Base-by-base conservation (phyloP, 1,140 invertebrate genomes). In the Nephila pilipes region DNA sequence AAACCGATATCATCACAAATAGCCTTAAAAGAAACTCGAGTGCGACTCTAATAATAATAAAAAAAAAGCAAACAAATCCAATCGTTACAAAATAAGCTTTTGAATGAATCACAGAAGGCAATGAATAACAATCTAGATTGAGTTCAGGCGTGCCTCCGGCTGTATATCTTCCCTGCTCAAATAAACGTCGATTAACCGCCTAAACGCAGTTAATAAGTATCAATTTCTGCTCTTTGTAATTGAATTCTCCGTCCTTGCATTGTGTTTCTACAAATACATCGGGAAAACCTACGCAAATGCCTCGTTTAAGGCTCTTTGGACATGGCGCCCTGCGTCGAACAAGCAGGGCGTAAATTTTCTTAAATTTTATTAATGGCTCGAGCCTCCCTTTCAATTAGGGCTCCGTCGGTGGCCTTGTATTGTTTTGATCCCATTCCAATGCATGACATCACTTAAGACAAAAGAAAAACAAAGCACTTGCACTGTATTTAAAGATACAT, bases 261-360 rank as follows among this genome's bases (percentile, higher is more conserved):
- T 81, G 80, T 81, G 36, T 81, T 22, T 81, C 80, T 22, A 55
- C 36, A 81, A 81, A 81, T 55, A 81, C 80, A 81, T 80, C 79
- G 32, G 32, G 38, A n/a, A n/a, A 81, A 54, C 80, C 80, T 81
- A 81, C 80, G 80, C 80, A 81, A 81, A 81, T 81, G n/a, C 46
- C 80, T 81, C n/a, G n/a, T n/a, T n/a, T n/a, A n/a, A n/a, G n/a
- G n/a, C n/a, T n/a, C 36, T 22, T 54, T 22, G 29, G 69, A 81
- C 80, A 46, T 55, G 80, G 80, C 46, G 80, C 80, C 80, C 38
- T 16, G 36, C 29, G 80, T 81, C 80, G 46, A 81, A 81, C 18
- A 46, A 54, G 46, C n/a, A 20, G 80, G 38, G 80, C 36, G 80
- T 81, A 81, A 81, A 81, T 81, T 81, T 55, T 20, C 22, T 29